phyloP scores from a whole-genome alignment of 2,888 invertebrate genomes.

The Ennomos quercinarius region DNA sequence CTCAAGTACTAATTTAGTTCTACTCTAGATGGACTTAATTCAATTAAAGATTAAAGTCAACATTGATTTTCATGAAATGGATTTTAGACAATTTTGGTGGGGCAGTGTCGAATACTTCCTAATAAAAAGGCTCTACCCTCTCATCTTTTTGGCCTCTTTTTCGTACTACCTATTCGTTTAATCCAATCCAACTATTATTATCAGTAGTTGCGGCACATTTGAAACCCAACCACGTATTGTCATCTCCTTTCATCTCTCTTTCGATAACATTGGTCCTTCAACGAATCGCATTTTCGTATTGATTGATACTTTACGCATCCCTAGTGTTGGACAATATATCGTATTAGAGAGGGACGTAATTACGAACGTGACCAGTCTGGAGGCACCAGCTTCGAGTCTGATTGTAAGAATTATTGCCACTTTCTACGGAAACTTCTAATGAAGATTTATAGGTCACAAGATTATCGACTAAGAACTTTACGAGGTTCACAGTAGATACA shows the following conservation, averaged over 20 bases:
- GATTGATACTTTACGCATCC: not conserved
- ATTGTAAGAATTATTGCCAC: not conserved
- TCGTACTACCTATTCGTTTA: no score
- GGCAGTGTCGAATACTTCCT: no score
- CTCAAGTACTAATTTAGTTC: no score
- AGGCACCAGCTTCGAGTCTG: not conserved
- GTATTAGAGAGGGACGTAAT: conserved; percentile 1
- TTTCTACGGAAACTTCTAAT: conserved; percentile 4
- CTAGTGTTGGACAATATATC: conserved; percentile 1
- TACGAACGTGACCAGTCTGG: conserved; percentile 1
- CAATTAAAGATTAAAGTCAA: no score
- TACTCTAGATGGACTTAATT: no score
- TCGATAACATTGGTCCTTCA: not conserved
- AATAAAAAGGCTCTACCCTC: no score
- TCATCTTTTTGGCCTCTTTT: no score
- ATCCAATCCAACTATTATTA: no score
- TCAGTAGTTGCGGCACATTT: conserved; percentile 1
- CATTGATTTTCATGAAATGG: no score
- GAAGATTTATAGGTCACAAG: not conserved
- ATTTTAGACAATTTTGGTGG: no score
- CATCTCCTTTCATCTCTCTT: not conserved
- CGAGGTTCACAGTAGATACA: no score
- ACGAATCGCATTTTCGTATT: not conserved
- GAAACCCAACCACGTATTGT: not conserved
- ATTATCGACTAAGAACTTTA: no score